Evolutionary conservation across 1,140 invertebrate species (phyloP), one percentile per base, ranked within the genome.

Genomic region (Calycopis cecrops): DNA sequence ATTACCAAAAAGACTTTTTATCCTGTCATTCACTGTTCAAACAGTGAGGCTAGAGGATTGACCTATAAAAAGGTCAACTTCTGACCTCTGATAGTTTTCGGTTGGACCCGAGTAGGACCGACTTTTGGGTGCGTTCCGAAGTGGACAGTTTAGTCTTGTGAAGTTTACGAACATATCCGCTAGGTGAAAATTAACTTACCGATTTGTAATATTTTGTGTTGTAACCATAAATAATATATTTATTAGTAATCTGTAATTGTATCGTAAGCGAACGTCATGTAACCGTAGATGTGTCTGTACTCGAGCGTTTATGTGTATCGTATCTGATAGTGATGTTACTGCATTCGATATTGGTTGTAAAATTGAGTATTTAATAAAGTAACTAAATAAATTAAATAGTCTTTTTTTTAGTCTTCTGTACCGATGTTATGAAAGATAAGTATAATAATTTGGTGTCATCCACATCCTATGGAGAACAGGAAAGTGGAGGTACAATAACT

Each of bases 351-450:
- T 73, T 77, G 82, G 76, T 84, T 86, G 78, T 85, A 82, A 82
- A 84, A 74, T 84, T 67, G 79, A 84, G 79, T 86, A 82, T 84
- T 80, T 79, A 84, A 86, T 86, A 86, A 86, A 86, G 80, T 84
- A 86, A 82, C 76, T 71, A 62, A 28, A 73, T 70, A 69, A 66
- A 65, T 60, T 58, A 51, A 12, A 11, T 10, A 54, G 50, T 58
- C 49, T 54, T 51, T 44, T 49, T 34, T 52, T 28, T 28, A 3
- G 21, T 28, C 6, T 28, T 28, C 6, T n/a, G n/a, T n/a, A n/a
- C n/a, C n/a, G n/a, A n/a, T n/a, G n/a, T n/a, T n/a, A n/a, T n/a
- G n/a, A n/a, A n/a, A n/a, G n/a, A n/a, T n/a, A n/a, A n/a, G n/a
- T n/a, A n/a, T n/a, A n/a, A n/a, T n/a, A n/a, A n/a, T n/a, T n/a